Evolutionary conservation across 2,797 vertebrate species (phyloP).

Genomic region (Gephyroberyx darwinii): DNA sequence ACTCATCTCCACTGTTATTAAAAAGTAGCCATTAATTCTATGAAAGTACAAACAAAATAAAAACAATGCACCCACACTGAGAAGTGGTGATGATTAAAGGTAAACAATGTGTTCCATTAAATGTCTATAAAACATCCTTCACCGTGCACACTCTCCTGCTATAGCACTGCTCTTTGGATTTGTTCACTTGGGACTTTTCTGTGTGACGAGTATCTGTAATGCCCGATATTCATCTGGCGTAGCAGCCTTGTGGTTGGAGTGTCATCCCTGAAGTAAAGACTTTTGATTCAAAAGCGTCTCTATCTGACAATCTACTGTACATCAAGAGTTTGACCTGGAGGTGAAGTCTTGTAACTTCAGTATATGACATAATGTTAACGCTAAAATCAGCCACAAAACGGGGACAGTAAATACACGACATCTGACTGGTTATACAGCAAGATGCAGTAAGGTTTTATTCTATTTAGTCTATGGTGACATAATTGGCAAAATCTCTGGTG

Average conservation of each 20-base stretch:
- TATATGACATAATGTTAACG: not conserved
- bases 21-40: not conserved
- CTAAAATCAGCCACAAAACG: not conserved
- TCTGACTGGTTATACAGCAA: not conserved
- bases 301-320: not conserved
- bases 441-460: constrained; percentile 16
- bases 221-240: not conserved
- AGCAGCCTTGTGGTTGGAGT: not conserved
- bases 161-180: no score
- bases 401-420: not conserved
- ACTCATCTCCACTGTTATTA: not conserved
- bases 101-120: not conserved
- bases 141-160: not conserved
- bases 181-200: no score
- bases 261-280: not conserved
- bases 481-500: constrained; percentile 34
- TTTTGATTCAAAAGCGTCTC: not conserved
- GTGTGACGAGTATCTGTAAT: no score
- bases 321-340: not conserved
- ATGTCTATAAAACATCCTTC: not conserved
- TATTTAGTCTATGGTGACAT: constrained; percentile 30
- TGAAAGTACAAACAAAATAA: not conserved
- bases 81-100: no score
- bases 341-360: no score
- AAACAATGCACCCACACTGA: not conserved